phyloP scores from a whole-genome alignment of 2,888 invertebrate genomes.

The Nephrotoma flavescens region DNA sequence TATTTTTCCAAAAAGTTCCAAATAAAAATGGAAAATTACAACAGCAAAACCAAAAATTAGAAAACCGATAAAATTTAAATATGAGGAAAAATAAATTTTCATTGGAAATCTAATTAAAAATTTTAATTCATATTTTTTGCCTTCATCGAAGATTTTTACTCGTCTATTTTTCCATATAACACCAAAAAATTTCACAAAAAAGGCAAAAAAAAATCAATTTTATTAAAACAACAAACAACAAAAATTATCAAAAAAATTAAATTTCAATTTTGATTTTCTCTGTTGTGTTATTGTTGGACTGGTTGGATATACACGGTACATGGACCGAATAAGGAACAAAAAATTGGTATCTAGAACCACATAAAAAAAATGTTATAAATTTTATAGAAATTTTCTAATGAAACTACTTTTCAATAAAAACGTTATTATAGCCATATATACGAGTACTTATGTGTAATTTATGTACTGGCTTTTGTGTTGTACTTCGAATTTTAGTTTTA shows the following conservation, averaged over 20 bases:
- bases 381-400: neutral
- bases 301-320: neutral
- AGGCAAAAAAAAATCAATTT: neutral
- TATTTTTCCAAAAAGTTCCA: neutral
- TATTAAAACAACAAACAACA: neutral
- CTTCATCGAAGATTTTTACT: neutral
- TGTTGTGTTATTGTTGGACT: neutral
- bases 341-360: neutral
- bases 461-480: neutral
- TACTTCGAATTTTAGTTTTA: neutral
- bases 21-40: neutral
- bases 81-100: neutral
- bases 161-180: neutral
- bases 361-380: neutral
- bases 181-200: neutral
- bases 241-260: neutral
- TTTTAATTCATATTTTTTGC: neutral
- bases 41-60: neutral
- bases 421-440: neutral
- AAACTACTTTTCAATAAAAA: neutral
- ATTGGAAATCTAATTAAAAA: neutral
- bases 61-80: neutral
- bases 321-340: neutral
- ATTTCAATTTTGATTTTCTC: neutral
- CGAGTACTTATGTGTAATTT: neutral